Conservation (phyloP, 2,113 vertebrate species). For the Dolichallabes microphthalmus region DNA sequence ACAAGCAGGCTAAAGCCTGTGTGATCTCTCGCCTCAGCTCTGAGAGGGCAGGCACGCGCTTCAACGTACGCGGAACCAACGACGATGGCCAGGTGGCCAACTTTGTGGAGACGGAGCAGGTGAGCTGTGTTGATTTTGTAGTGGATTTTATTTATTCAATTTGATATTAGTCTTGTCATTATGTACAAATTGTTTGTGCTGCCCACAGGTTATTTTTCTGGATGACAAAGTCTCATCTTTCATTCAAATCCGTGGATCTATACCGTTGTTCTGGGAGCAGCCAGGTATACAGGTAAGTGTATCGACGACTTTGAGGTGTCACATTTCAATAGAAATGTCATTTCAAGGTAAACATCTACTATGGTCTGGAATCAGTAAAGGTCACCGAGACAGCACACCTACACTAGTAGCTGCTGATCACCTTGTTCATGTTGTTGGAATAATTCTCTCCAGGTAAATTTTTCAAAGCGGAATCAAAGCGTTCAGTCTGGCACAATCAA, state of each 20-base stretch:
- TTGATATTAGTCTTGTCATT: background rate
- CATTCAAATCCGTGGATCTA: conserved; percentile 95
- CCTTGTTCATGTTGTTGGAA: conserved; percentile 64
- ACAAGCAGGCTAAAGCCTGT: conserved; percentile 97
- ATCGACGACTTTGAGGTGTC: background rate
- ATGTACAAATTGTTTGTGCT: background rate
- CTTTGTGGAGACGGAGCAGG: conserved; percentile 98
- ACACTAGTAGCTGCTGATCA: background rate
- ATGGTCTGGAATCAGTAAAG: background rate
- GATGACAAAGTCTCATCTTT: conserved; percentile 94
- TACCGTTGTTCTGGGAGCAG: conserved; percentile 97
- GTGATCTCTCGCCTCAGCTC: conserved; percentile 95
- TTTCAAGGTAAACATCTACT: background rate
- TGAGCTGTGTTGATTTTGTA: conserved; percentile 52
- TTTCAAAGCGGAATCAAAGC: conserved; percentile 73
- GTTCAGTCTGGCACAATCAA: conserved; percentile 52
- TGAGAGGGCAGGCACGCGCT: conserved; percentile 91
- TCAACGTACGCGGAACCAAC: conserved; percentile 95
- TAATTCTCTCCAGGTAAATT: conserved; percentile 73
- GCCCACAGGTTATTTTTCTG: conserved; percentile 86
- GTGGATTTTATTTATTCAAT: background rate
- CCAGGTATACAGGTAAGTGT: conserved; percentile 89
- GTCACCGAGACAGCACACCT: background rate
- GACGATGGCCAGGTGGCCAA: conserved; percentile 97
- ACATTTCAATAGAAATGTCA: background rate